Conservation (phyloP, 2,888 invertebrate genomes). For the Ashinkailepas kermadecensis region DNA sequence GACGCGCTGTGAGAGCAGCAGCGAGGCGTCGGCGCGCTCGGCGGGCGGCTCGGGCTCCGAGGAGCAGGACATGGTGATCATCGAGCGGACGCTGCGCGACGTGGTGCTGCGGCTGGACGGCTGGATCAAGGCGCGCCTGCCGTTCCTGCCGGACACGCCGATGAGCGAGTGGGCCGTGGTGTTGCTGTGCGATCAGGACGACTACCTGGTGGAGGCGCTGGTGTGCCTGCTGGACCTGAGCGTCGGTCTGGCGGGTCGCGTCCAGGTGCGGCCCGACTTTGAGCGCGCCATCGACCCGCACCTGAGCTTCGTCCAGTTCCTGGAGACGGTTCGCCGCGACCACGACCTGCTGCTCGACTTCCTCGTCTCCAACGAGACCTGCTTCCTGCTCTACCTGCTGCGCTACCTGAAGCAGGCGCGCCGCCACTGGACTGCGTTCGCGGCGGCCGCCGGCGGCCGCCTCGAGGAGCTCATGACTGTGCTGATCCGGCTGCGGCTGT, state of each 20-base stretch:
- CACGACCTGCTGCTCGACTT: slow-evolving; percentile 72
- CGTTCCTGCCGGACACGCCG: slow-evolving; percentile 79
- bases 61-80: slow-evolving; percentile 80
- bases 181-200: slow-evolving; percentile 82
- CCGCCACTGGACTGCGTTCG: slow-evolving; percentile 74
- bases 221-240: slow-evolving; percentile 82
- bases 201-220: slow-evolving; percentile 84
- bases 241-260: slow-evolving; percentile 53
- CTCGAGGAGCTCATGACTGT: slow-evolving; percentile 78
- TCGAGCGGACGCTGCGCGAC: slow-evolving; percentile 75
- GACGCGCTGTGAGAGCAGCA: slow-evolving; percentile 69
- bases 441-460: slow-evolving; percentile 60
- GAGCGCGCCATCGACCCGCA: slow-evolving; percentile 76
- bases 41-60: slow-evolving; percentile 55
- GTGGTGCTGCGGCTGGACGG: slow-evolving; percentile 64
- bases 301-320: slow-evolving; percentile 76
- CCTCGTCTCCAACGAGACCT: slow-evolving; percentile 85
- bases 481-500: slow-evolving; percentile 64
- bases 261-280: background rate
- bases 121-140: slow-evolving; percentile 69
- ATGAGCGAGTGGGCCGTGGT: slow-evolving; percentile 81
- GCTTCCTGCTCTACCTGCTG: slow-evolving; percentile 74
- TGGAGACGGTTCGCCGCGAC: slow-evolving; percentile 72
- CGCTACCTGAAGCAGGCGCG: slow-evolving; percentile 75
- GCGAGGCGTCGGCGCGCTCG: slow-evolving; percentile 54